A percentile compares a stretch with the other conserved stretches of the same genome.
These are phyloP conservation scores for Xylota segnis DNA, from an alignment of 2,888 invertebrate species.

Conservation along the genomic window DNA sequence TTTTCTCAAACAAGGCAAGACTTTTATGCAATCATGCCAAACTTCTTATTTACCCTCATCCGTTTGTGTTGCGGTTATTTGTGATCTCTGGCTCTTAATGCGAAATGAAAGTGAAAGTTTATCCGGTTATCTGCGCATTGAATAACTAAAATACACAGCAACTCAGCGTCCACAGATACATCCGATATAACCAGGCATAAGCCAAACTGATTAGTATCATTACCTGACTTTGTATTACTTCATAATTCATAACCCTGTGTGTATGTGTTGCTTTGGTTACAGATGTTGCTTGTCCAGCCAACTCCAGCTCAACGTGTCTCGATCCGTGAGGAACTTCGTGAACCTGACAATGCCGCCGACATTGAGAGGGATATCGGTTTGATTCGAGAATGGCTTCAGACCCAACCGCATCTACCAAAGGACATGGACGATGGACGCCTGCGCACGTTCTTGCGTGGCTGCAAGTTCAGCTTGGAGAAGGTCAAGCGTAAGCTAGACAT, in stretches of 20 bases:
- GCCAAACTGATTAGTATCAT: constrained; percentile 26
- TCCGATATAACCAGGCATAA: constrained; percentile 10
- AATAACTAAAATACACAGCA: constrained; percentile 60
- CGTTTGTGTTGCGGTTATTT: constrained; percentile 26
- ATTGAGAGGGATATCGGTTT: constrained; percentile 87
- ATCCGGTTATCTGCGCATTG: constrained; percentile 67
- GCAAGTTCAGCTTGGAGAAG: constrained; percentile 94
- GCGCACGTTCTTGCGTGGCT: constrained; percentile 93
- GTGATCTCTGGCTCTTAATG: constrained; percentile 28
- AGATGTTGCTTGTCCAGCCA: constrained; percentile 88
- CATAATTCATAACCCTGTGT: neutral
- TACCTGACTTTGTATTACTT: constrained; percentile 24
- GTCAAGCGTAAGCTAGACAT: constrained; percentile 94
- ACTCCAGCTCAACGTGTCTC: constrained; percentile 88
- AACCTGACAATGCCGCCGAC: constrained; percentile 86
- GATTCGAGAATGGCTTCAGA: constrained; percentile 89
- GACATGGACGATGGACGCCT: constrained; percentile 91
- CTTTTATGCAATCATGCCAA: constrained; percentile 12
- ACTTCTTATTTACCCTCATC: constrained; percentile 9
- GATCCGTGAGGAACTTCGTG: constrained; percentile 89
- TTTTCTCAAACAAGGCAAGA: constrained; percentile 4
- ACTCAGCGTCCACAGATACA: neutral
- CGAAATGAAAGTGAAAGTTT: constrained; percentile 69
- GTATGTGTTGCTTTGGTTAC: neutral
- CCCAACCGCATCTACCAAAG: constrained; percentile 88